Base-by-base conservation (phyloP, 2,888 invertebrate genomes). In the Notodonta dromedarius region DNA sequence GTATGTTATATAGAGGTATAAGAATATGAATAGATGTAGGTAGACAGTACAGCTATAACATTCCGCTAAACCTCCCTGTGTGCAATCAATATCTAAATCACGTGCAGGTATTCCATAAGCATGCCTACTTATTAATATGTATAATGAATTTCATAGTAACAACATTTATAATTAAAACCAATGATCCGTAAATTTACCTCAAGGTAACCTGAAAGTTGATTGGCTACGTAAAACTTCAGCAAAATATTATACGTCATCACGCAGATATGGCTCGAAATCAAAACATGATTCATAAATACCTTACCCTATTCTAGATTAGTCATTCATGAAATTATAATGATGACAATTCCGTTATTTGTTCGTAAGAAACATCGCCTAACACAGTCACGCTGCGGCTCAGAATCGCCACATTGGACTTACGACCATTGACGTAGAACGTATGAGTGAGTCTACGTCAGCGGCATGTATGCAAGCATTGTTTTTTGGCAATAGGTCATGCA, bases 321-420 rank as follows among this genome's bases (percentile, higher is more conserved):
- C 88, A 91, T 89, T 87, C 86, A 87, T 85, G 80, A 84, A 87
- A 84, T 84, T 79, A 78, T 79, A 79, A 82, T 74, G 65, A 73
- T 74, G 67, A 48, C 6, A 73, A 81, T 79, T 76, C 77, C 78
- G 70, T 72, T 71, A 75, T 76, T 81, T 76, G 67, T 76, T 77
- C 67, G 63, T 59, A 32, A 61, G 16, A 44, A 56, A 12, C 44
- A 56, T 39, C 14, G n/a, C 54, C 54, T 54, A 39, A 54, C 32
- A 54, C 54, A 54, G 39, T 39, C 52, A 52, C 35, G 35, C 35
- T 52, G 52, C 12, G 1, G 32, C 52, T 52, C 32, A 13, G 12
- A 5, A 52, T 12, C 13, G 54, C 24, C 39, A 13, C n/a, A 54
- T 54, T 54, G 54, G 54, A 39, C 54, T 53, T 53, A 39, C 9